Evolutionary conservation across 2,797 vertebrate genomes (phyloP).

Genomic region (Thripadectes ignobilis): DNA sequence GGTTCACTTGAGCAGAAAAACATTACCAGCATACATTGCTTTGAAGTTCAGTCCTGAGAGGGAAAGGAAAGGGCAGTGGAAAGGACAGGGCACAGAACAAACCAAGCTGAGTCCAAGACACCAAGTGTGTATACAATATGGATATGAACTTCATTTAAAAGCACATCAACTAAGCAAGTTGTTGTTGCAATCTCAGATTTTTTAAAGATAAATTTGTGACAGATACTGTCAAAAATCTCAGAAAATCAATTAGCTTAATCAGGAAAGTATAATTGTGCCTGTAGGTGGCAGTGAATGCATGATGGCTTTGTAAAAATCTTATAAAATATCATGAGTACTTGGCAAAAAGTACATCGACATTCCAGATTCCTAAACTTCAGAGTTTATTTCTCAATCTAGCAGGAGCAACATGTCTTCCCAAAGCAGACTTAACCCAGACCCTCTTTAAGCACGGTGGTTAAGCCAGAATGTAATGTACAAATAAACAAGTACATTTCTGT

Average conservation of each 20-base stretch:
- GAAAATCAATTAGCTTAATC: not conserved
- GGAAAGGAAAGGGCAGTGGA: not conserved
- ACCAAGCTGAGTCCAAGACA: accelerated
- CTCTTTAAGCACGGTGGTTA: not conserved
- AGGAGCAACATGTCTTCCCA: not conserved
- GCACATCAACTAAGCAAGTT: not conserved
- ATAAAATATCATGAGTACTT: not conserved
- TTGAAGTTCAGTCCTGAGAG: not conserved
- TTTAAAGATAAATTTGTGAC: not conserved
- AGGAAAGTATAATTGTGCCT: not conserved
- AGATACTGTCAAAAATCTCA: not conserved
- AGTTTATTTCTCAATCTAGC: not conserved
- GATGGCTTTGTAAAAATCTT: not conserved
- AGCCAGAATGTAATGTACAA: not conserved
- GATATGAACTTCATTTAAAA: not conserved
- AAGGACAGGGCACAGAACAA: not conserved
- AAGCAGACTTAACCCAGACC: not conserved
- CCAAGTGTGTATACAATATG: not conserved
- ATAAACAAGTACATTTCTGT: slow-evolving; percentile 41
- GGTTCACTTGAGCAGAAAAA: not conserved
- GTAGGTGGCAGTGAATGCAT: not conserved
- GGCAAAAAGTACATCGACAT: not conserved
- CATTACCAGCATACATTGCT: not conserved
- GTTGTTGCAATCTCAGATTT: not conserved
- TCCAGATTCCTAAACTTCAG: not conserved